Percentiles rank a stretch among this genome's conserved stretches.
These are phyloP conservation scores for Myotis planiceps DNA, from an alignment of 2,797 vertebrate genomes.

Conservation along the genomic window DNA sequence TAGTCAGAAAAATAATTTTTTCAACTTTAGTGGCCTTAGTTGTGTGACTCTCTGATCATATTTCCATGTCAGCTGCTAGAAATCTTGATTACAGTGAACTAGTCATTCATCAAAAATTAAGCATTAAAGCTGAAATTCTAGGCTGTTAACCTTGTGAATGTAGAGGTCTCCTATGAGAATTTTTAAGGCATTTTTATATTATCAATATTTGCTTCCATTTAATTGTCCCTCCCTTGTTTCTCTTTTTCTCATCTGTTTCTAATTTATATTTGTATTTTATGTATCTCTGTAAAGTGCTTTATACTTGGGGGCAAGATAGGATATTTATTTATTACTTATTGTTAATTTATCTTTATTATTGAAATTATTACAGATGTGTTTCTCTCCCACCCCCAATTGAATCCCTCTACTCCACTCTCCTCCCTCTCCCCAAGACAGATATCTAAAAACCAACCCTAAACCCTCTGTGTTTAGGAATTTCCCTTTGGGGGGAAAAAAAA, in stretches of 20 bases:
- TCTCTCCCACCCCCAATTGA: not conserved
- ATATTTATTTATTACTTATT: not conserved
- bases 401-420: not conserved
- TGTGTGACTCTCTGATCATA: not conserved
- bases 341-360: not conserved
- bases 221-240: not conserved
- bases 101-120: not conserved
- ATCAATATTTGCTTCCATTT: not conserved
- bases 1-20: not conserved
- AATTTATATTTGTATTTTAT: not conserved
- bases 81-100: not conserved
- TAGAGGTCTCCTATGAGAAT: not conserved
- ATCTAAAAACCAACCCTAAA: not conserved
- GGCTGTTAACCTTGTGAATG: not conserved
- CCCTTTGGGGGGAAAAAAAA: not conserved
- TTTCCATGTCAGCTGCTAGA: not conserved
- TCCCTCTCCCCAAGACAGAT: not conserved
- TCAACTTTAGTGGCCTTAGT: not conserved
- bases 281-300: not conserved
- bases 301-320: not conserved
- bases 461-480: not conserved
- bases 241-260: not conserved
- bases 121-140: not conserved
- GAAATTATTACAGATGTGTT: not conserved
- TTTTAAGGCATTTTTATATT: not conserved